Evolutionary conservation across 2,888 invertebrate species (phyloP).

Genomic region (Drosophila mayaguana): DNA sequence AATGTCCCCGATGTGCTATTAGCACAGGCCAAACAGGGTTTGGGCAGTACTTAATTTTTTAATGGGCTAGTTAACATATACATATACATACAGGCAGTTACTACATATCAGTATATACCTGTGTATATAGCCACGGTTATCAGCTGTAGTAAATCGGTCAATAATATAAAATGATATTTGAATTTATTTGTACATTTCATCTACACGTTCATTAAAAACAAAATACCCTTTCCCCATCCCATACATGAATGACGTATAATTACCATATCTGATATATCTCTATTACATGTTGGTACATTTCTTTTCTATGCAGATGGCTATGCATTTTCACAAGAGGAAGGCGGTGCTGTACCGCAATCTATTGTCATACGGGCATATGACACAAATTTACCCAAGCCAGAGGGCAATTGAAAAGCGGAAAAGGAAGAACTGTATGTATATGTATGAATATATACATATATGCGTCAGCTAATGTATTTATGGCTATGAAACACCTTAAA

Average conservation of each 20-base stretch:
- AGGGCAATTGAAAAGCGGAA: constrained; percentile 86
- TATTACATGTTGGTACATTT: neutral
- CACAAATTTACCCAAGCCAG: constrained; percentile 94
- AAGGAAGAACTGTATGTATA: neutral
- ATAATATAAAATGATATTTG: constrained; percentile 39
- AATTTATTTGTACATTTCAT: constrained; percentile 27
- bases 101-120: neutral
- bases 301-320: constrained; percentile 91
- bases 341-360: constrained; percentile 96
- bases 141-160: constrained; percentile 32
- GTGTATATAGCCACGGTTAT: constrained; percentile 16
- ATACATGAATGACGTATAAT: constrained; percentile 1
- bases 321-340: constrained; percentile 99
- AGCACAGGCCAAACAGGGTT: constrained; percentile 16
- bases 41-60: constrained; percentile 35
- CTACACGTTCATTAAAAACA: constrained; percentile 8
- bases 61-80: constrained; percentile 41
- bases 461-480: constrained; percentile 42
- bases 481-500: constrained; percentile 30
- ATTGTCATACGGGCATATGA: constrained; percentile 98
- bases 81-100: neutral
- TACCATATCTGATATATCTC: constrained; percentile 20
- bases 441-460: neutral
- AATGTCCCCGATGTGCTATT: constrained; percentile 27
- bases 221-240: neutral